These are phyloP conservation scores for Channa maculata DNA, from an alignment of 2,113 vertebrate species.

Conservation along the genomic window DNA sequence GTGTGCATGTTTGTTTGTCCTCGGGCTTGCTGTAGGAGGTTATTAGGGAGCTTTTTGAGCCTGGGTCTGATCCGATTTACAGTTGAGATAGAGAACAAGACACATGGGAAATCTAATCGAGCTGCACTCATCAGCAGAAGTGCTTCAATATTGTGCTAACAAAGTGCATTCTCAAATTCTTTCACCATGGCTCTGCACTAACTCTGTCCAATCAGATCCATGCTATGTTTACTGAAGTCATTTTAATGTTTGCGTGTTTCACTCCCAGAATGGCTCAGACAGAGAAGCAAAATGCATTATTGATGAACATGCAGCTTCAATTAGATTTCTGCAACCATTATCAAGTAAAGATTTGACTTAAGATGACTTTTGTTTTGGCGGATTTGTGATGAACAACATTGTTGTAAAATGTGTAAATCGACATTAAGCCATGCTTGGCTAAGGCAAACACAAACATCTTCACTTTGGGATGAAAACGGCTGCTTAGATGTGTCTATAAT, in stretches of 20 bases:
- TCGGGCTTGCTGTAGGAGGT: slow-evolving; percentile 44
- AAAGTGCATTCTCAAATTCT: slow-evolving; percentile 38
- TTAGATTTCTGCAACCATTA: slow-evolving; percentile 35
- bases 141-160: slow-evolving; percentile 36
- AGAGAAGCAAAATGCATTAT: slow-evolving; percentile 59
- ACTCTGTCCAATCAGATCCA: slow-evolving; percentile 25
- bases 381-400: background rate
- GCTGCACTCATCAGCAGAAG: slow-evolving; percentile 45
- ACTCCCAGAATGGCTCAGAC: slow-evolving; percentile 43
- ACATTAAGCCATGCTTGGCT: background rate
- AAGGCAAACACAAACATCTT: background rate
- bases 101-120: slow-evolving; percentile 60
- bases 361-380: background rate
- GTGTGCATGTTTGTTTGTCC: slow-evolving; percentile 35
- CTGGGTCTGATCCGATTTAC: slow-evolving; percentile 62
- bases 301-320: slow-evolving; percentile 48
- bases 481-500: slow-evolving; percentile 22
- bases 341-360: slow-evolving; percentile 11
- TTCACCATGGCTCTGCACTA: slow-evolving; percentile 33
- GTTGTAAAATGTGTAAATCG: background rate
- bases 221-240: slow-evolving; percentile 34
- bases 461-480: background rate
- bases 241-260: slow-evolving; percentile 59
- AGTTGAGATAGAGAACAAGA: slow-evolving; percentile 46
- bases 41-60: slow-evolving; percentile 50